Percentiles rank a stretch among this genome's conserved stretches.
phyloP scores from a whole-genome alignment of 1,140 invertebrate species.

The Rhagoletis pomonella region DNA sequence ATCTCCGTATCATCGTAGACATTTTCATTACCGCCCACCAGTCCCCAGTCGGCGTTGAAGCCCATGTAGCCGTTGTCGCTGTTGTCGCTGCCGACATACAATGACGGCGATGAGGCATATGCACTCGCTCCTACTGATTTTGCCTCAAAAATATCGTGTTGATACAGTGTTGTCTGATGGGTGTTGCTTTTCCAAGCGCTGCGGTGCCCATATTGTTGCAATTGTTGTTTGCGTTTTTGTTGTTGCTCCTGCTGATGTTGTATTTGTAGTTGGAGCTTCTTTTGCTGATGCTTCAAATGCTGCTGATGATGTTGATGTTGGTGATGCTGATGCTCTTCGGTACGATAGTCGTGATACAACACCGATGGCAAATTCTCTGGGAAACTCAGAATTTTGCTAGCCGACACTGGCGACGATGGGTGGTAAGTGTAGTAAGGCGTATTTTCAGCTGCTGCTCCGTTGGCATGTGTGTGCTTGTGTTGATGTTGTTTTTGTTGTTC shows the following conservation, averaged over 20 bases:
- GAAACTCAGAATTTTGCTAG: constrained; percentile 71
- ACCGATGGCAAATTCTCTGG: constrained; percentile 71
- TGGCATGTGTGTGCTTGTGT: constrained; percentile 58
- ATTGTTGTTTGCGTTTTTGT: constrained; percentile 22
- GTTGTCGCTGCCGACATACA: constrained; percentile 16
- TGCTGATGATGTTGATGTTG: constrained; percentile 72
- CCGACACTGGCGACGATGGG: constrained; percentile 54
- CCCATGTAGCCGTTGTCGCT: constrained; percentile 13
- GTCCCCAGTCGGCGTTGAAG: constrained; percentile 16
- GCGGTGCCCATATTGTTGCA: background rate
- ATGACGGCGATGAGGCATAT: background rate
- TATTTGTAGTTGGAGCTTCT: constrained; percentile 61
- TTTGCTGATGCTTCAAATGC: constrained; percentile 70
- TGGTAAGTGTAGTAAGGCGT: constrained; percentile 22
- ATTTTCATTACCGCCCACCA: constrained; percentile 56
- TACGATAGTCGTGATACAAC: constrained; percentile 72
- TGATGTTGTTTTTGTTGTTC: constrained; percentile 60
- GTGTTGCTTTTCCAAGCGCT: background rate
- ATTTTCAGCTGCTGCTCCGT: constrained; percentile 54
- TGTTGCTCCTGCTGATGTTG: constrained; percentile 61
- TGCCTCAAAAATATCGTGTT: constrained; percentile 22
- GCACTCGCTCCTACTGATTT: background rate
- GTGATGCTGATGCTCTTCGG: constrained; percentile 72
- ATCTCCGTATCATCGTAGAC: constrained; percentile 69
- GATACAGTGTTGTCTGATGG: constrained; percentile 10